These are phyloP conservation scores for Mormyrus proboscirostris DNA, from an alignment of 2,797 vertebrate genomes.

Conservation along the genomic window DNA sequence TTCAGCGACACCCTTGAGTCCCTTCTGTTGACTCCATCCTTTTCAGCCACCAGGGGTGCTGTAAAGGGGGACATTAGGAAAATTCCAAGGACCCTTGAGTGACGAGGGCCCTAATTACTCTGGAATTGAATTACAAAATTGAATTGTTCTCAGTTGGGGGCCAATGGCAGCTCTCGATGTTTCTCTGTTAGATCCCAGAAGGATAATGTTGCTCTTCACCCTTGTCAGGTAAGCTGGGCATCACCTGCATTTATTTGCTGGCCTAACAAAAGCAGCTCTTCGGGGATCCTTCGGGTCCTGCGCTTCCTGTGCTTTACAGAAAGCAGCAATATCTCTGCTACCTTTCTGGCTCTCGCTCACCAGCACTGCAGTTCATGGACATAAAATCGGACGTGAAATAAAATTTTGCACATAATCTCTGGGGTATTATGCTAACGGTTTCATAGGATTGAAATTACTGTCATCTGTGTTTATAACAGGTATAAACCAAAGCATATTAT, in stretches of 20 bases:
- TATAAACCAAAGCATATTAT: not conserved
- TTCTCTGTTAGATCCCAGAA: not conserved
- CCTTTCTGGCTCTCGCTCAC: not conserved
- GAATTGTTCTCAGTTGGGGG: not conserved
- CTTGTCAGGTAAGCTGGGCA: not conserved
- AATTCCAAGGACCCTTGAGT: not conserved
- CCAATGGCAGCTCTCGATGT: not conserved
- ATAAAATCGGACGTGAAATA: not conserved
- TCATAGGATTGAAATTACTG: not conserved
- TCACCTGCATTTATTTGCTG: not conserved
- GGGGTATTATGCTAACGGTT: not conserved
- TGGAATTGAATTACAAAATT: not conserved
- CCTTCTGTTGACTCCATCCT: not conserved
- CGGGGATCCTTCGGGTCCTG: not conserved
- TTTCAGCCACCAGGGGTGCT: not conserved
- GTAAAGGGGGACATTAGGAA: not conserved
- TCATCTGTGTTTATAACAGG: not conserved
- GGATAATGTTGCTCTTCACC: not conserved
- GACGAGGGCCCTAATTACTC: not conserved
- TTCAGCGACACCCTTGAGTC: not conserved
- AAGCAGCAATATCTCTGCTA: not conserved
- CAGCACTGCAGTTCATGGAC: not conserved
- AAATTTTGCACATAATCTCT: not conserved
- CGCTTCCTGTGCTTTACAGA: not conserved
- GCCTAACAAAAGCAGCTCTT: constrained; percentile 9